Conservation (phyloP, 2,113 vertebrate species). For the Paraplagusia blochii region DNA sequence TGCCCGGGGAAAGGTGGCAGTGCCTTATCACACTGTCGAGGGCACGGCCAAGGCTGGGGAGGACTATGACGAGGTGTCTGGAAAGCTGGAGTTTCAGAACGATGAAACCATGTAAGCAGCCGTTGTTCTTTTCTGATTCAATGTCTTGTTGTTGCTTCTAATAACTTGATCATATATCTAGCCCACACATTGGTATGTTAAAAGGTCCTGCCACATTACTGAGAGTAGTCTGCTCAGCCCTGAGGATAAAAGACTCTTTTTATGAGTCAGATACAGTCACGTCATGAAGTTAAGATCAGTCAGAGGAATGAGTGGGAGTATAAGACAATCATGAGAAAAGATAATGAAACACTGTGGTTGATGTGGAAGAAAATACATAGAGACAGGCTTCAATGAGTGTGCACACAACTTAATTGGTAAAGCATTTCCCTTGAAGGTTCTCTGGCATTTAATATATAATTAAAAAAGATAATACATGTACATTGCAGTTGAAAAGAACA, state of each 20-base stretch:
- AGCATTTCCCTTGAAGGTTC: slow-evolving; percentile 19
- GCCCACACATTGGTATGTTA: slow-evolving; percentile 37
- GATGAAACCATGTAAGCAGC: slow-evolving; percentile 84
- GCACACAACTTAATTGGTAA: slow-evolving; percentile 22
- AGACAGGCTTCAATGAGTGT: slow-evolving; percentile 41
- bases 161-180: slow-evolving; percentile 44
- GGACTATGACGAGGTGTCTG: slow-evolving; percentile 82
- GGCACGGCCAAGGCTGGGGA: slow-evolving; percentile 81
- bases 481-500: slow-evolving; percentile 32
- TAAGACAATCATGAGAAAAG: slow-evolving; percentile 54
- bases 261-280: slow-evolving; percentile 49
- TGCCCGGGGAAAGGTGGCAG: slow-evolving; percentile 80
- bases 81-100: slow-evolving; percentile 83
- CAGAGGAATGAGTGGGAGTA: slow-evolving; percentile 52
- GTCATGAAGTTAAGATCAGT: slow-evolving; percentile 48
- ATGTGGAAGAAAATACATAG: slow-evolving; percentile 19
- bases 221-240: slow-evolving; percentile 38
- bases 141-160: slow-evolving; percentile 21
- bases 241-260: slow-evolving; percentile 38
- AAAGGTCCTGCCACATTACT: slow-evolving; percentile 44
- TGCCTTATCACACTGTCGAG: slow-evolving; percentile 80
- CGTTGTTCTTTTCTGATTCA: neutral
- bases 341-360: slow-evolving; percentile 50
- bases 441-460: slow-evolving; percentile 30
- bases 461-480: slow-evolving; percentile 31